These are phyloP conservation scores for Cepphus grylle DNA, from an alignment of 2,113 vertebrate genomes.

Conservation along the genomic window DNA sequence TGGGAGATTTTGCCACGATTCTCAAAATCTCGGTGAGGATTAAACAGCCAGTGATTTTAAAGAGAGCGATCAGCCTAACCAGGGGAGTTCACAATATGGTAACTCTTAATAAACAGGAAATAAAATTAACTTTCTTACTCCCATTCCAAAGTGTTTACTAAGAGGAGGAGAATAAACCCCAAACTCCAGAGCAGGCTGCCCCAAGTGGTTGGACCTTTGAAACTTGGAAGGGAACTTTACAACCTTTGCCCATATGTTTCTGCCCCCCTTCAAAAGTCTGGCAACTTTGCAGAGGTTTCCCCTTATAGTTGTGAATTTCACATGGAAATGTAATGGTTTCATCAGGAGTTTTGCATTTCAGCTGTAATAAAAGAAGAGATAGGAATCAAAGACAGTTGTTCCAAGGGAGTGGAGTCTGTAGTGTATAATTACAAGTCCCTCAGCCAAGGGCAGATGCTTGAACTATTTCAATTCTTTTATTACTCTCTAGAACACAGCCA, in stretches of 20 bases:
- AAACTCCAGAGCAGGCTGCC: neutral
- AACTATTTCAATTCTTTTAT: constrained; percentile 57
- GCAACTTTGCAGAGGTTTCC: constrained; percentile 43
- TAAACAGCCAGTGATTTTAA: neutral
- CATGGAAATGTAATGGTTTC: constrained; percentile 62
- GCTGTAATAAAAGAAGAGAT: constrained; percentile 34
- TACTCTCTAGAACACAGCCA: constrained; percentile 21
- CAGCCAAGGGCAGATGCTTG: constrained; percentile 23
- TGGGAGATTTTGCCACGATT: neutral
- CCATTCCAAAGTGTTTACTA: constrained; percentile 13
- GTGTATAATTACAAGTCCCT: neutral
- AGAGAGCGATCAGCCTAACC: neutral
- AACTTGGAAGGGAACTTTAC: constrained; percentile 48
- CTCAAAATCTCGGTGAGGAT: neutral
- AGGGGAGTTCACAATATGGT: neutral
- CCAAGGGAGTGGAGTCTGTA: constrained; percentile 24
- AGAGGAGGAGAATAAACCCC: neutral
- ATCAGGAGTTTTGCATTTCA: constrained; percentile 56
- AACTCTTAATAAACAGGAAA: constrained; percentile 28
- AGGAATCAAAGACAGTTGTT: constrained; percentile 17
- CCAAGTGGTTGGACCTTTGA: constrained; percentile 26
- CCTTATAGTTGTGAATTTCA: constrained; percentile 61
- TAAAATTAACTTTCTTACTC: neutral
- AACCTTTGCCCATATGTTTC: constrained; percentile 37
- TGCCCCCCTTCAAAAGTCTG: constrained; percentile 22